Percentiles rank a stretch among this genome's conserved stretches.
phyloP scores from a whole-genome alignment of 1,140 invertebrate species.

The fruit fly (Drosophila melanogaster) region Release_6_plus_ISO1_MT NT_037436.4:22605501-22606000 shows the following conservation, averaged over 20 bases:
- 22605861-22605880: conserved; percentile 67
- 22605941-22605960: conserved; percentile 65
- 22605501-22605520: conserved; percentile 5
- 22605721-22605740: conserved; percentile 37
- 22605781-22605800: conserved; percentile 83
- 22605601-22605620: conserved; percentile 67
- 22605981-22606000: conserved; percentile 25
- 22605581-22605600: conserved; percentile 81
- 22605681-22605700: conserved; percentile 57
- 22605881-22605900: conserved; percentile 54
- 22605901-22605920: conserved; percentile 48
- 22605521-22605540: conserved; percentile 69
- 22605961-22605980: conserved; percentile 65
- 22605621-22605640: conserved; percentile 67
- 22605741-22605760: conserved; percentile 61
- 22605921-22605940: conserved; percentile 65
- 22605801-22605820: conserved; percentile 83
- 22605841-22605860: conserved; percentile 60
- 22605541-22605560: conserved; percentile 57
- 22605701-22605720: conserved; percentile 65
- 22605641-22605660: conserved; percentile 17
- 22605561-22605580: conserved; percentile 34
- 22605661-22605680: conserved; percentile 12
- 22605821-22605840: conserved; percentile 80
- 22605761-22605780: conserved; percentile 52